Evolutionary conservation across 2,888 invertebrate genomes (phyloP).

Genomic region (Drosophila leonis): DNA sequence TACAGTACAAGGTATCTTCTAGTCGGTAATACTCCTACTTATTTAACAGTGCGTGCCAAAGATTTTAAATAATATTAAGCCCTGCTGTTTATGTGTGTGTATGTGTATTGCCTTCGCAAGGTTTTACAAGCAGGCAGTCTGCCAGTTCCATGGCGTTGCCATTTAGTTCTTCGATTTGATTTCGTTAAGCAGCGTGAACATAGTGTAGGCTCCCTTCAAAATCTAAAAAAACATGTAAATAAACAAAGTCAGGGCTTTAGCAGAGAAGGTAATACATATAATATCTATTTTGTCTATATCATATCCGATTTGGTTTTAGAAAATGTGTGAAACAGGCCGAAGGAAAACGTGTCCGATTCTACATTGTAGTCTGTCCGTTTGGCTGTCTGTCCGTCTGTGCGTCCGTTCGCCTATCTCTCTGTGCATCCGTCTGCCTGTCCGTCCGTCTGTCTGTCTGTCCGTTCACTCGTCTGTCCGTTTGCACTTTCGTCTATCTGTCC

Average conservation of each 20-base stretch:
- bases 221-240: slow-evolving; percentile 54
- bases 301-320: not conserved
- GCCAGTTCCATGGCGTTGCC: slow-evolving; percentile 1
- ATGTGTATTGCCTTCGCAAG: slow-evolving; percentile 1
- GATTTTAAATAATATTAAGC: slow-evolving; percentile 29
- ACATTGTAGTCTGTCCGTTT: not conserved
- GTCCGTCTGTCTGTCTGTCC: not conserved
- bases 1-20: not conserved
- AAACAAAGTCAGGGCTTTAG: not conserved
- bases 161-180: slow-evolving; percentile 31
- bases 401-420: too few species aligned
- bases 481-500: not conserved
- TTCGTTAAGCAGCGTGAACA: slow-evolving; percentile 71
- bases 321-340: too few species aligned
- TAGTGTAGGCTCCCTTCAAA: slow-evolving; percentile 76
- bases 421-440: not conserved
- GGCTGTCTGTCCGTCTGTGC: not conserved
- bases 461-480: not conserved
- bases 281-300: not conserved
- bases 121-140: slow-evolving; percentile 13
- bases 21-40: not conserved
- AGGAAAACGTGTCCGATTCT: not conserved
- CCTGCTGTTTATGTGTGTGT: not conserved
- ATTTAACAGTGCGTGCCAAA: slow-evolving; percentile 7
- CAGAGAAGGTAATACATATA: not conserved